Percentiles rank a stretch among this genome's conserved stretches.
phyloP scores from a whole-genome alignment of 2,113 vertebrate genomes.

The Malaclemys terrapin region DNA sequence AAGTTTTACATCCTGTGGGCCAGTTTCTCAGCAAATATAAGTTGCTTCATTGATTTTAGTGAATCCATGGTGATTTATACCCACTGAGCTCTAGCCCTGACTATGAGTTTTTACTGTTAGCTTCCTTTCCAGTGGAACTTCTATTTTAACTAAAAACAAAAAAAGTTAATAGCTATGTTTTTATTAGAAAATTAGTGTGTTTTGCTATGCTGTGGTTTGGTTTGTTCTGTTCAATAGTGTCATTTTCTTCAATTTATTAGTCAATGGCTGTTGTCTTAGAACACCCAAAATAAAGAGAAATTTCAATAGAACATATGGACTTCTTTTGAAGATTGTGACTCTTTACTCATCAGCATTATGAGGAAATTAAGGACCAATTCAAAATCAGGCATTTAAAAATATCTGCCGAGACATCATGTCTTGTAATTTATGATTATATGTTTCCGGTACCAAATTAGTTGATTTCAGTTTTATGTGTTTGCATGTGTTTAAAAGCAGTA shows the following conservation, averaged over 20 bases:
- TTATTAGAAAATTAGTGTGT: not conserved
- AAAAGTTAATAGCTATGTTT: not conserved
- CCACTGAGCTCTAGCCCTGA: not conserved
- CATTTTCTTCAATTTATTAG: not conserved
- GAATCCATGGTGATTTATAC: not conserved
- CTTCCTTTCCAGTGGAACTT: not conserved
- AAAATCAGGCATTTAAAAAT: not conserved
- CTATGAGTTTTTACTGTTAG: not conserved
- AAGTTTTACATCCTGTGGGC: not conserved
- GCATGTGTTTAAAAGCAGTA: not conserved
- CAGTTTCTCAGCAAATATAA: not conserved
- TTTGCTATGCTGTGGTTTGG: not conserved
- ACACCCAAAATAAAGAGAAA: not conserved
- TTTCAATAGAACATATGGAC: not conserved
- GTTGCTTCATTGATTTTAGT: not conserved
- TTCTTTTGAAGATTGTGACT: not conserved
- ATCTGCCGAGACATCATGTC: not conserved
- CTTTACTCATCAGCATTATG: no score
- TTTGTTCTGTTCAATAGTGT: not conserved
- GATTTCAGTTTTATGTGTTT: not conserved
- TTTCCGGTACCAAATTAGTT: not conserved
- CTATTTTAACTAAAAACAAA: not conserved
- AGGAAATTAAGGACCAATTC: no score
- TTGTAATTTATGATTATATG: not conserved
- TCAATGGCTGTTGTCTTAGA: not conserved